These are phyloP conservation scores for Gambusia yucatana DNA, from an alignment of 2,797 vertebrate genomes.

Conservation along the genomic window DNA sequence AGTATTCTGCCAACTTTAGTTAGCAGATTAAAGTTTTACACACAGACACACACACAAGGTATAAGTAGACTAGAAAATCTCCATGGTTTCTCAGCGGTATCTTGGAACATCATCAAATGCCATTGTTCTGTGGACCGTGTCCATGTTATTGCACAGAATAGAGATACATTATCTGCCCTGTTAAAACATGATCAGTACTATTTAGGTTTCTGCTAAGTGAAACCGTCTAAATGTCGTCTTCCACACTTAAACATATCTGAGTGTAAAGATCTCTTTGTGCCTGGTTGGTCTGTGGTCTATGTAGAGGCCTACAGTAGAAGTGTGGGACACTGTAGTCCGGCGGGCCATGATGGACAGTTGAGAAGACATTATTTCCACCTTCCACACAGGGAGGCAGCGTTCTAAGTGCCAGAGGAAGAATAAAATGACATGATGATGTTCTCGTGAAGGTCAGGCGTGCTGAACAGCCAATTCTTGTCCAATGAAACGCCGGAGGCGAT, in stretches of 20 bases:
- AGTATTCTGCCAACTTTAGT: constrained; percentile 2
- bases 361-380: constrained; percentile 17
- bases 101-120: constrained; percentile 15
- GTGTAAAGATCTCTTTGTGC: constrained; percentile 17
- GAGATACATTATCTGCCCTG: constrained; percentile 9
- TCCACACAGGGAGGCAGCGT: constrained; percentile 11
- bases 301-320: background rate
- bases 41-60: constrained; percentile 10
- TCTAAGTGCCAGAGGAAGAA: constrained; percentile 12
- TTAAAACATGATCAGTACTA: constrained; percentile 27
- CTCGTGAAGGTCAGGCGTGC: constrained; percentile 78
- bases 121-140: constrained; percentile 15
- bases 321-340: background rate
- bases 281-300: constrained; percentile 1
- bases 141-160: constrained; percentile 52
- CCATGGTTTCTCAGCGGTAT: constrained; percentile 1
- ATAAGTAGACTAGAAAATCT: constrained; percentile 16
- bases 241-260: constrained; percentile 13
- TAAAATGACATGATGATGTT: background rate
- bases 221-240: constrained; percentile 27
- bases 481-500: constrained; percentile 96
- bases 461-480: constrained; percentile 92
- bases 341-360: background rate
- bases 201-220: constrained; percentile 26
- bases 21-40: constrained; percentile 25